phyloP scores from a whole-genome alignment of 2,888 invertebrate genomes.

The Incurvaria masculella region DNA sequence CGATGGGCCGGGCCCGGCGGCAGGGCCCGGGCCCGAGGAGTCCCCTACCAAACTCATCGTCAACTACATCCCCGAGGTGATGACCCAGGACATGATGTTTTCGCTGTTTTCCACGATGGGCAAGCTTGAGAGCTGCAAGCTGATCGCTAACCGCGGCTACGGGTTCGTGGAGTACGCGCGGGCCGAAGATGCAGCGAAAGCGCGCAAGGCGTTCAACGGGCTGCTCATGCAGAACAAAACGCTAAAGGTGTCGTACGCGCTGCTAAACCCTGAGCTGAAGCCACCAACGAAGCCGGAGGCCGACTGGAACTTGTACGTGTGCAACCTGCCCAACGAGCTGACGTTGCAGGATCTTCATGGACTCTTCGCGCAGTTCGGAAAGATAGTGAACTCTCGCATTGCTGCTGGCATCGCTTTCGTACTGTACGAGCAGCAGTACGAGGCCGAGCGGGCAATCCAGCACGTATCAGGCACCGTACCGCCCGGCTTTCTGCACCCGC shows the following conservation, averaged over 20 bases:
- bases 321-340: constrained; percentile 56
- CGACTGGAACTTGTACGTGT: constrained; percentile 56
- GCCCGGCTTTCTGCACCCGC: constrained; percentile 51
- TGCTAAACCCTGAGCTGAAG: constrained; percentile 50
- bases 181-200: constrained; percentile 51
- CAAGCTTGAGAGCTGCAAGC: constrained; percentile 57
- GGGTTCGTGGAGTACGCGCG: constrained; percentile 54
- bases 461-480: constrained; percentile 48
- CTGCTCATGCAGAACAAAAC: constrained; percentile 56
- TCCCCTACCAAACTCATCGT: constrained; percentile 57
- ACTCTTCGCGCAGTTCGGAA: constrained; percentile 54
- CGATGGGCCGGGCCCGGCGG: constrained; percentile 21
- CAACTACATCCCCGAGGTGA: constrained; percentile 58
- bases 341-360: constrained; percentile 56
- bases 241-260: constrained; percentile 51
- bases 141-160: constrained; percentile 55
- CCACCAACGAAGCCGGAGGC: constrained; percentile 54
- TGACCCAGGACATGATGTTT: constrained; percentile 58
- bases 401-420: constrained; percentile 55
- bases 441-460: constrained; percentile 51
- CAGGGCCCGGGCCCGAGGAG: constrained; percentile 49
- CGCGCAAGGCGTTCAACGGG: constrained; percentile 52
- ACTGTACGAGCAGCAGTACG: constrained; percentile 50
- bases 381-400: constrained; percentile 56
- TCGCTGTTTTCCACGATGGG: constrained; percentile 56